Conservation (phyloP, 2,888 invertebrate genomes). For the Latrodectus elegans region DNA sequence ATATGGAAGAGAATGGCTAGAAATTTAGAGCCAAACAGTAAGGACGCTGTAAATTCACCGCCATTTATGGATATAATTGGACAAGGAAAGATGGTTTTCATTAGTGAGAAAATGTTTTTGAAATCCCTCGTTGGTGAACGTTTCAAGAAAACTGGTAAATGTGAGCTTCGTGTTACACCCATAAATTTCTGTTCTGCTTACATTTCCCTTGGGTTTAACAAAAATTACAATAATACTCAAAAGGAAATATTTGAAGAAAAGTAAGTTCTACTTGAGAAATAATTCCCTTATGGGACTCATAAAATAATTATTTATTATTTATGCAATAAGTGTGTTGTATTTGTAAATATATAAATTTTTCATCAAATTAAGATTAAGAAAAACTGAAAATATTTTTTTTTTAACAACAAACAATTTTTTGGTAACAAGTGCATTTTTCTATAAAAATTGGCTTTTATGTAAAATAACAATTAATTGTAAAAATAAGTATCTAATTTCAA, state of each 20-base stretch:
- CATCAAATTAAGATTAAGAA: too few species aligned
- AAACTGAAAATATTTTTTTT: too few species aligned
- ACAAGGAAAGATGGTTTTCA: conserved; percentile 21
- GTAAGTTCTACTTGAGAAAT: not conserved
- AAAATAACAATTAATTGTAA: too few species aligned
- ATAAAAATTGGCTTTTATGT: too few species aligned
- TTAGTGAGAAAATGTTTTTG: conserved; percentile 15
- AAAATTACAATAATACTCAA: conserved; percentile 3
- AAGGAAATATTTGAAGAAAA: conserved; percentile 11
- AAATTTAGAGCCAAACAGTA: conserved; percentile 4
- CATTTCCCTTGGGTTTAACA: conserved; percentile 34
- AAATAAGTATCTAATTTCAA: too few species aligned
- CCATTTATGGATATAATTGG: conserved; percentile 29
- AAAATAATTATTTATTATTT: not conserved
- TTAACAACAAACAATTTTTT: too few species aligned
- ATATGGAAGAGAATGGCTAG: conserved; percentile 10
- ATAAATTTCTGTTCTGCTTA: conserved; percentile 36
- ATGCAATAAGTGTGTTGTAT: too few species aligned
- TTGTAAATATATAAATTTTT: too few species aligned
- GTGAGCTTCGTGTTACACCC: conserved; percentile 13
- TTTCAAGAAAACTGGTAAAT: conserved; percentile 29
- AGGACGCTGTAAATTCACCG: not conserved
- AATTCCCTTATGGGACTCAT: not conserved
- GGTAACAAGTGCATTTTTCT: too few species aligned
- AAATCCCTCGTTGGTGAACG: conserved; percentile 28